Percentiles rank a stretch among this genome's conserved stretches.
These are phyloP conservation scores for Chlamydotis undulata DNA, from an alignment of 2,113 vertebrate species.

Conservation along the genomic window DNA sequence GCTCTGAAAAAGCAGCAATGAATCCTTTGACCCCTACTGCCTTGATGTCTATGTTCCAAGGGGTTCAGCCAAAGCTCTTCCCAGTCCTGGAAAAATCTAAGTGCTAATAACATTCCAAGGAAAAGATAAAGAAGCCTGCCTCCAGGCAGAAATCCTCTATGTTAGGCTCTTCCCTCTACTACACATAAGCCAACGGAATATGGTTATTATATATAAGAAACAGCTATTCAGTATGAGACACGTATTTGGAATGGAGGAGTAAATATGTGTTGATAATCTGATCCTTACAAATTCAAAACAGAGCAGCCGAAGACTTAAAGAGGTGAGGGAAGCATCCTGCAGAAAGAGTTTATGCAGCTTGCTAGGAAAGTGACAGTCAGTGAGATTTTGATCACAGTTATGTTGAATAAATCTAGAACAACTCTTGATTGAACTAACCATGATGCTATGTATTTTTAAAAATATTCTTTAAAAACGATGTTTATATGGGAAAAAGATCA, in stretches of 20 bases:
- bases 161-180: not conserved
- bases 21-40: not conserved
- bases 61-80: conserved; percentile 11
- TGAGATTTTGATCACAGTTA: not conserved
- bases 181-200: not conserved
- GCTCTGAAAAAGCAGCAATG: not conserved
- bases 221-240: conserved; percentile 6
- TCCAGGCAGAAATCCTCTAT: not conserved
- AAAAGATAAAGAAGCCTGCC: not conserved
- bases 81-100: not conserved
- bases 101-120: not conserved
- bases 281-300: conserved; percentile 49
- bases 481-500: not conserved
- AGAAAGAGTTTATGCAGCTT: conserved; percentile 6
- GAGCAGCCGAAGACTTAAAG: conserved; percentile 3
- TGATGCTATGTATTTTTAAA: not conserved
- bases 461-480: not conserved
- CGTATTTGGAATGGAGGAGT: not conserved
- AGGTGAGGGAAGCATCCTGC: conserved; percentile 14
- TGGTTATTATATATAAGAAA: not conserved
- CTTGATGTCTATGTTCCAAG: not conserved
- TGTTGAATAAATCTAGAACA: not conserved
- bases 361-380: not conserved
- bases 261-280: conserved; percentile 27
- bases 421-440: conserved; percentile 8